Conservation (phyloP, 1,140 invertebrate genomes). For the Melipona quadrifasciata region DNA sequence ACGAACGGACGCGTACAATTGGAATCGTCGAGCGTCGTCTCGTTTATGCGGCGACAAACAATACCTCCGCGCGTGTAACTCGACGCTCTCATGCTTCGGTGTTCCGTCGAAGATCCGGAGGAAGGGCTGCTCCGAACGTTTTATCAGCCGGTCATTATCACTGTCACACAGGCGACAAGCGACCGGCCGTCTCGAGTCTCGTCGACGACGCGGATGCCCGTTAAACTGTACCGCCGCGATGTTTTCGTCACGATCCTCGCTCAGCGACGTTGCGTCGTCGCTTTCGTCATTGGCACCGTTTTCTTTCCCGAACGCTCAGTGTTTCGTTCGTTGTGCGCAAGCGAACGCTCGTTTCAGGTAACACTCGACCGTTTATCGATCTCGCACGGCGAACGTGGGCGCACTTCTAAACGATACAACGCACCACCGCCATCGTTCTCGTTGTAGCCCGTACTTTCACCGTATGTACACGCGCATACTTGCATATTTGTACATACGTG, state of each 20-base stretch:
- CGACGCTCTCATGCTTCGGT: not conserved
- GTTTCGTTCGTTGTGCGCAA: slow-evolving; percentile 19
- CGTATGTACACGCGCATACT: not conserved
- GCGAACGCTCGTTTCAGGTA: slow-evolving; percentile 36
- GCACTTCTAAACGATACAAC: slow-evolving; percentile 44
- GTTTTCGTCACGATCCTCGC: not conserved
- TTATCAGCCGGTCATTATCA: not conserved
- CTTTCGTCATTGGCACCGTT: slow-evolving; percentile 12
- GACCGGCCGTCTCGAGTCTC: not conserved
- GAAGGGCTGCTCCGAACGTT: not conserved
- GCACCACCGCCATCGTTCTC: slow-evolving; percentile 26
- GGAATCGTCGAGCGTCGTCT: too few species aligned
- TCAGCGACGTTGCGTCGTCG: not conserved
- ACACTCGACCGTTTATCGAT: slow-evolving; percentile 48
- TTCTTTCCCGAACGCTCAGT: not conserved
- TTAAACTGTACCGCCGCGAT: slow-evolving; percentile 19
- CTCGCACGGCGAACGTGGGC: slow-evolving; percentile 43
- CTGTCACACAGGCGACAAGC: not conserved
- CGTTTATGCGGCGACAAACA: not conserved
- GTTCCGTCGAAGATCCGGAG: not conserved
- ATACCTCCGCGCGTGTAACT: not conserved
- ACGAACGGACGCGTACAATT: not conserved
- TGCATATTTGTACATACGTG: not conserved
- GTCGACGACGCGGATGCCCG: not conserved
- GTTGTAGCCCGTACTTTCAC: slow-evolving; percentile 21